Conservation (phyloP, 2,797 vertebrate genomes). For the Enteromius thamalakanensis region DNA sequence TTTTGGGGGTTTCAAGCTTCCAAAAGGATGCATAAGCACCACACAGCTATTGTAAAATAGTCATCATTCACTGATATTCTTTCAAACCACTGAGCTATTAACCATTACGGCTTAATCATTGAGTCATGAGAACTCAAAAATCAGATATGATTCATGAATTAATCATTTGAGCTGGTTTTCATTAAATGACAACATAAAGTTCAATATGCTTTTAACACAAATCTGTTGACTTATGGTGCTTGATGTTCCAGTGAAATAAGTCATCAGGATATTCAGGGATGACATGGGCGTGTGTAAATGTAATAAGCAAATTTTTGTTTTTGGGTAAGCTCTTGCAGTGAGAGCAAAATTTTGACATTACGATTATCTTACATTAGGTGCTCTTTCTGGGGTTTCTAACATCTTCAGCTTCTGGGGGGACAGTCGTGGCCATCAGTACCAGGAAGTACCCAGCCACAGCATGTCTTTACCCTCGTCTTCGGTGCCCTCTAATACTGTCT, state of each 20-base stretch:
- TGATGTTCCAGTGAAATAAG: background rate
- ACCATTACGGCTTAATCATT: background rate
- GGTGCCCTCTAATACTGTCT: constrained; percentile 66
- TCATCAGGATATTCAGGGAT: background rate
- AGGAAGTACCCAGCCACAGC: constrained; percentile 80
- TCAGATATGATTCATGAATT: background rate
- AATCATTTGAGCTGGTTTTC: background rate
- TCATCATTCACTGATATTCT: background rate
- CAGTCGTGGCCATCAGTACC: constrained; percentile 74
- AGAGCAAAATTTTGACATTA: background rate
- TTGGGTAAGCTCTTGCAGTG: background rate
- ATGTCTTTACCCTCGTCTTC: constrained; percentile 66
- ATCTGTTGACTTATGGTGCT: background rate
- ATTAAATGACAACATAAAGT: background rate
- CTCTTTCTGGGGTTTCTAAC: constrained; percentile 83
- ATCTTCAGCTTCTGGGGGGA: constrained; percentile 88
- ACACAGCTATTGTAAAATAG: background rate
- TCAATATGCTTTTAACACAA: background rate
- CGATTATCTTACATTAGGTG: constrained; percentile 11
- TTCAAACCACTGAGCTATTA: background rate
- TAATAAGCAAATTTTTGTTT: background rate
- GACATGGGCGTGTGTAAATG: background rate
- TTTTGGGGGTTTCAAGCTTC: background rate
- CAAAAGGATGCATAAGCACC: background rate
- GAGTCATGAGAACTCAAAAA: background rate